These are phyloP conservation scores for Calidris pygmaea DNA, from an alignment of 2,113 vertebrate species.

Conservation along the genomic window DNA sequence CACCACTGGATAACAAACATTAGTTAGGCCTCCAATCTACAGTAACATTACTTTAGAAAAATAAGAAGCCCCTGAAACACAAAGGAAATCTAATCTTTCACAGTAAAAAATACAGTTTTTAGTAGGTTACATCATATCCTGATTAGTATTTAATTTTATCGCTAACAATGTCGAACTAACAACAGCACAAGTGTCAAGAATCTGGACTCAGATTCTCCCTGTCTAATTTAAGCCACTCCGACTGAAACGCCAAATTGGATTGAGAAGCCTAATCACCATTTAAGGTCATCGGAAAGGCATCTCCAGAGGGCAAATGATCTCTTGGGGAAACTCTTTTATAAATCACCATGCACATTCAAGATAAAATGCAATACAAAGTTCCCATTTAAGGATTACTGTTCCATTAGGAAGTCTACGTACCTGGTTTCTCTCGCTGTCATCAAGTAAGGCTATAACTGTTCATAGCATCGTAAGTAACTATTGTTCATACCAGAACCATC, in stretches of 20 bases:
- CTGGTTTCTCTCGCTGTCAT: not conserved
- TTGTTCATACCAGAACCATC: not conserved
- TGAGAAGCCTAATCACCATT: not conserved
- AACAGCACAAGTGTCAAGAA: not conserved
- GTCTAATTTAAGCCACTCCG: not conserved
- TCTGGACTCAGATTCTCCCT: not conserved
- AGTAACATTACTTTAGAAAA: not conserved
- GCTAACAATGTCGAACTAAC: not conserved
- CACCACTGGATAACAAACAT: constrained; percentile 30
- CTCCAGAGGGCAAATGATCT: not conserved
- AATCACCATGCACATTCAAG: not conserved
- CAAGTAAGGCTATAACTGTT: not conserved
- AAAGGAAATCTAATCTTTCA: constrained; percentile 9
- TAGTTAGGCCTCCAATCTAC: not conserved
- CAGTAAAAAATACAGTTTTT: constrained; percentile 26
- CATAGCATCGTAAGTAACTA: not conserved
- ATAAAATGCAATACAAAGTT: not conserved
- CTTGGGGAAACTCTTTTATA: not conserved
- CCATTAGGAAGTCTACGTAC: not conserved
- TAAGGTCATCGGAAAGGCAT: not conserved
- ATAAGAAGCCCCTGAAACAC: not conserved
- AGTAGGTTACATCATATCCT: constrained; percentile 17
- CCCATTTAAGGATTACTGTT: not conserved
- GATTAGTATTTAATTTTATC: constrained; percentile 52
- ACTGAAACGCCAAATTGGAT: not conserved